Conservation (phyloP, 2,888 invertebrate genomes). For the Caradrina clavipalpis region DNA sequence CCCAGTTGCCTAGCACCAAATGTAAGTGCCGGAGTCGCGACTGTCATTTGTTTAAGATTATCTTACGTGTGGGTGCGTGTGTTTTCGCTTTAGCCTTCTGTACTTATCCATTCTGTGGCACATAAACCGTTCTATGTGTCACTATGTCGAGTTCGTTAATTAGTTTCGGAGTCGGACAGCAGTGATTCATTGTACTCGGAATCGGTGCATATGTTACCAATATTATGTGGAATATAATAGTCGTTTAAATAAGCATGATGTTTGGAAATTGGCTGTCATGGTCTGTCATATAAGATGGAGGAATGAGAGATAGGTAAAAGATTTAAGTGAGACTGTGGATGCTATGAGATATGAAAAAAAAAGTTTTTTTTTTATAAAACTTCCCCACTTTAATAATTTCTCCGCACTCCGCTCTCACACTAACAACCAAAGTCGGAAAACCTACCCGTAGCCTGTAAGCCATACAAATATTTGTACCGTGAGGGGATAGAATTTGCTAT, state of each 20-base stretch:
- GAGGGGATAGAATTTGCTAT: too few species aligned
- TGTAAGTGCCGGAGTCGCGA: too few species aligned
- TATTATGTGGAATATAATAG: constrained; percentile 33
- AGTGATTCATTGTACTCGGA: constrained; percentile 48
- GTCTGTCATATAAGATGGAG: not conserved
- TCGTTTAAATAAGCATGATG: constrained; percentile 10
- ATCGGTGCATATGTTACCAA: constrained; percentile 43
- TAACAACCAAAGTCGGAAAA: too few species aligned
- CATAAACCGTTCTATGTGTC: constrained; percentile 40
- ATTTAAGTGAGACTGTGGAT: too few species aligned
- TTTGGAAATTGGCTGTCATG: constrained; percentile 8
- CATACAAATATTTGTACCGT: too few species aligned
- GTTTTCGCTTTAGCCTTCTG: constrained; percentile 4
- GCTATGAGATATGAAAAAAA: too few species aligned
- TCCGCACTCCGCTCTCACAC: too few species aligned
- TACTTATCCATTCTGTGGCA: not conserved
- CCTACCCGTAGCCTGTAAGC: too few species aligned
- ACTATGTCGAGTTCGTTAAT: constrained; percentile 49
- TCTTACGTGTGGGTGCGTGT: not conserved
- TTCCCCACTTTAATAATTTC: too few species aligned
- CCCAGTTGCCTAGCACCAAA: too few species aligned
- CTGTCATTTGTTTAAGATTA: too few species aligned
- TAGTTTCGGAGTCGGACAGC: constrained; percentile 37
- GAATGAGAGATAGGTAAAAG: not conserved
- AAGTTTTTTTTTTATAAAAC: too few species aligned